phyloP scores from a whole-genome alignment of 2,113 vertebrate genomes.

The Vulpes lagopus region DNA sequence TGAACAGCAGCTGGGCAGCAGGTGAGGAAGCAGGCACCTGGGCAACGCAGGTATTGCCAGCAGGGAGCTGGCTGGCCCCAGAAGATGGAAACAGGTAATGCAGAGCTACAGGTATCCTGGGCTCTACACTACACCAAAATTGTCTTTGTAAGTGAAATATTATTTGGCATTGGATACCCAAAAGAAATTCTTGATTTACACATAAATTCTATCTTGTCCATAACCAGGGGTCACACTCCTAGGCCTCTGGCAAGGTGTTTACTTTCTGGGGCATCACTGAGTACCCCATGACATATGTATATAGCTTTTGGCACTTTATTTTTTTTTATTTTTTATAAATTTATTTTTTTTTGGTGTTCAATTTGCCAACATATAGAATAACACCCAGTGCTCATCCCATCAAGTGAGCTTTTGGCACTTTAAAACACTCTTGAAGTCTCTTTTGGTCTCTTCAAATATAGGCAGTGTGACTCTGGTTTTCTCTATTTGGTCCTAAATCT shows the following conservation, averaged over 20 bases:
- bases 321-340: no score
- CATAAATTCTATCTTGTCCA: not conserved
- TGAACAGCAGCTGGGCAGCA: not conserved
- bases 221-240: not conserved
- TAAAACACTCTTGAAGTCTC: not conserved
- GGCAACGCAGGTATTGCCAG: not conserved
- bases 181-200: not conserved
- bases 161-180: not conserved
- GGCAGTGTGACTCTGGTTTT: not conserved
- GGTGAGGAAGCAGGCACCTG: not conserved
- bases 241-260: not conserved
- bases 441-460: not conserved
- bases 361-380: no score
- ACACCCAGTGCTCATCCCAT: no score
- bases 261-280: not conserved
- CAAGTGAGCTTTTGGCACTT: not conserved
- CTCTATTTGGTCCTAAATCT: not conserved
- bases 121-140: not conserved
- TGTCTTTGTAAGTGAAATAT: not conserved
- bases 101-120: not conserved
- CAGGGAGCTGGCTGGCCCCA: not conserved
- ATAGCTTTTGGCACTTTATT: not conserved
- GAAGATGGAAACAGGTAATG: not conserved
- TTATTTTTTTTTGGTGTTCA: no score
- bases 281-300: no score